A percentile compares a stretch with the other conserved stretches of the same genome.
phyloP scores from a whole-genome alignment of 2,888 invertebrate genomes.

The Metallyticus violacea region DNA sequence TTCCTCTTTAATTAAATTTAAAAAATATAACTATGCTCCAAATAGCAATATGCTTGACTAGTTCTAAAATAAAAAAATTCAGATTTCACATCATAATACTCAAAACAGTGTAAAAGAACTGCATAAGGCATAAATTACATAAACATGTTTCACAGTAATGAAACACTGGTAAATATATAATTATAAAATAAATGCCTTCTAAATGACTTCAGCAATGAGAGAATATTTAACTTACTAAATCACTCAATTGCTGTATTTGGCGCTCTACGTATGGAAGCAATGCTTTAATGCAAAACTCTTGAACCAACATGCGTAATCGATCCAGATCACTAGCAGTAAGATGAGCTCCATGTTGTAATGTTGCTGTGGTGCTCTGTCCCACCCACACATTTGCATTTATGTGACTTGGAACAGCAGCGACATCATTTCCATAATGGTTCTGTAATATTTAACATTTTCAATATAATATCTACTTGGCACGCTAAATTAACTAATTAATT shows the following conservation, averaged over 20 bases:
- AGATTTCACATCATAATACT: no score
- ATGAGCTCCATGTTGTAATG: constrained; percentile 64
- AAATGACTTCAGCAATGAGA: not conserved
- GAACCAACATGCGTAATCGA: constrained; percentile 76
- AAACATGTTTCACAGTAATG: not conserved
- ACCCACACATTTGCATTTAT: constrained; percentile 57
- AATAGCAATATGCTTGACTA: no score
- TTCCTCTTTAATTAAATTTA: no score
- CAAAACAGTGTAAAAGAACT: no score
- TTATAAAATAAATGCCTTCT: no score
- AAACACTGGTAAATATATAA: not conserved
- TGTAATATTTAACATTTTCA: not conserved
- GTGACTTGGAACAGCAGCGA: constrained; percentile 17
- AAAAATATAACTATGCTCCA: no score
- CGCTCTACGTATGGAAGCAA: constrained; percentile 83
- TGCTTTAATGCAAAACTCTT: constrained; percentile 82
- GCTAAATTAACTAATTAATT: not conserved
- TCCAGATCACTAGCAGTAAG: constrained; percentile 82
- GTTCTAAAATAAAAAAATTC: no score
- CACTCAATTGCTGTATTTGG: constrained; percentile 75
- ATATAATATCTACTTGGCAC: not conserved
- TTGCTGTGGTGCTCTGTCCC: constrained; percentile 10
- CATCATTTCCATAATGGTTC: constrained; percentile 2
- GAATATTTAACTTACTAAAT: constrained; percentile 60
- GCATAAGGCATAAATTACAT: no score